Evolutionary conservation across 2,888 invertebrate genomes (phyloP), one percentile per base, ranked within the genome.

Genomic region (Drosophila planitibia): DNA sequence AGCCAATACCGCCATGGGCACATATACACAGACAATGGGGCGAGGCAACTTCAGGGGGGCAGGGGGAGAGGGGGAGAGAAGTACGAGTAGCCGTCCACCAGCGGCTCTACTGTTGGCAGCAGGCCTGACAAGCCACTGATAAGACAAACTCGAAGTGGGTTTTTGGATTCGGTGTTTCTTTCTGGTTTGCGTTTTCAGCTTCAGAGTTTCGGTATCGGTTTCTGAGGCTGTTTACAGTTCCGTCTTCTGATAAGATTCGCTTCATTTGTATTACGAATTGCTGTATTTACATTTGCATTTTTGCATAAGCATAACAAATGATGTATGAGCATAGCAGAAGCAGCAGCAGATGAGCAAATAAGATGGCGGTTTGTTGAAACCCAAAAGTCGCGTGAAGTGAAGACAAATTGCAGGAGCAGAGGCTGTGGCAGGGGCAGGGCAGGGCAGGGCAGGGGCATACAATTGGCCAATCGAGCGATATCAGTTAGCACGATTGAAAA

Each of bases 101-200:
- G 65, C 60, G 16, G 37, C 6, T 25, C 25, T 19, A 19, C 12
- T 44, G 58, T 19, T 32, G 44, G 44, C 44, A 72, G 55, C 73
- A 69, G 69, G 86, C 83, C 85, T 86, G 86, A 82, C 85, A 86
- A 69, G 62, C 66, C 74, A 69, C 87, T 83, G 85, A 85, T 85
- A 85, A 83, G 82, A 79, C 70, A 57, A 72, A 62, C 65, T 70
- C 74, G 44, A 77, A 65, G 54, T 78, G 64, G 69, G 58, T 83
- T 85, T 73, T 14, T 65, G 83, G 82, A 83, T 66, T 81, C 64
- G 70, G 77, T 66, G 77, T 66, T 73, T 39, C 16, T 53, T 28
- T 28, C n/a, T 37, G 53, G 44, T 30, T 52, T 62, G 60, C 51
- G 76, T 35, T 61, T 68, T 66, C 25, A 51, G 41, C 57, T 62